Base-by-base conservation (phyloP, 2,113 vertebrate genomes). In the Arizona elegans region DNA sequence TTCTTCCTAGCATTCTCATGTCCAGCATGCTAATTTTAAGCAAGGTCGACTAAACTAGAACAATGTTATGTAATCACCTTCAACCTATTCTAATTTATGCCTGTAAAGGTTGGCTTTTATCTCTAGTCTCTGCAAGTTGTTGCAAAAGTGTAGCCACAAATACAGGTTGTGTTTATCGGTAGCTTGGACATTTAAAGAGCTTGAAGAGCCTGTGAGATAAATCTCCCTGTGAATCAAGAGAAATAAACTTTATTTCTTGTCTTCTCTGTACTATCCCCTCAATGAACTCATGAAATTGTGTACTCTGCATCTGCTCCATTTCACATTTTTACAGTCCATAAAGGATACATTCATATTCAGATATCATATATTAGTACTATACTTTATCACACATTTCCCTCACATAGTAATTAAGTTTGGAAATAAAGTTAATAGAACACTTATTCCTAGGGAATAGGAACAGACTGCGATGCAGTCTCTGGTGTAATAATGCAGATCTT, bases 361-460 rank as follows among this genome's bases (percentile, higher is more conserved):
- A 29, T 50, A 17, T 87, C 19, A 62, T 65, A 21, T 23, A 9
- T 43, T 86, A 86, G 38, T 86, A 58, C 54, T 11, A n/a, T 26
- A 52, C 29, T 62, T 23, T n/a, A 86, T 86, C 75, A 92, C 52
- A 8, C 24, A 47, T 47, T 55, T 86, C 75, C 43, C 43, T 65
- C 43, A 29, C 91, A 52, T 12, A 17, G 29, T 86, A 92, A 59
- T 92, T 87, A 87, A 24, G 29, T 92, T 92, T 87, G 86, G 91
- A 87, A 87, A 86, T 91, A 87, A 92, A 92, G 85, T 65, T 92
- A 86, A 55, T 85, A 91, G 54, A 62, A 87, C 86, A 92, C 11
- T 50, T 86, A 53, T 47, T 87, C 38, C 47, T 59, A 53, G 9
- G 26, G 43, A 24, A 23, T 81, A 43, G 33, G 19, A 81, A 43